phyloP scores from a whole-genome alignment of 2,888 invertebrate genomes.

The Pegoplata infirma region DNA sequence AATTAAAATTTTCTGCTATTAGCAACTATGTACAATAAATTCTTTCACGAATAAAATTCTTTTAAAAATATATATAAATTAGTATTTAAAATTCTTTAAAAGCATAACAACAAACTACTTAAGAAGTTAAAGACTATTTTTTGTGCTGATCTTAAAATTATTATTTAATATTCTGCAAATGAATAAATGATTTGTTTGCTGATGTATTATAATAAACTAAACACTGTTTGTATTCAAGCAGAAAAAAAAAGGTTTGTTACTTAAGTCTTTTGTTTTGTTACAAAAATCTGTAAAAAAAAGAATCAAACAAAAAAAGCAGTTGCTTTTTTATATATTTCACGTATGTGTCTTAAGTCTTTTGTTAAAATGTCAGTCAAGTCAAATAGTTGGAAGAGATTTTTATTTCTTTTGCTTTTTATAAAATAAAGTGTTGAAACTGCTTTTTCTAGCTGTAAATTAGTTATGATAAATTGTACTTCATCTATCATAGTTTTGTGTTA shows the following conservation, averaged over 20 bases:
- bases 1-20: no score
- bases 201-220: neutral
- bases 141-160: conserved; percentile 10
- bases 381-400: conserved; percentile 25
- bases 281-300: no score
- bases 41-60: no score
- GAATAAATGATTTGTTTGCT: conserved; percentile 16
- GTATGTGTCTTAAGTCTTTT: conserved; percentile 56
- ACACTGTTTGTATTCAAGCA: neutral
- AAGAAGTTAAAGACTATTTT: neutral
- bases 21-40: no score
- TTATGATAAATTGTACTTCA: conserved; percentile 52
- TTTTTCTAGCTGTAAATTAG: conserved; percentile 44
- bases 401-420: neutral
- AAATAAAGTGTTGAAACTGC: conserved; percentile 30
- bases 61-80: no score
- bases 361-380: conserved; percentile 28
- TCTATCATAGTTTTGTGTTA: conserved; percentile 36
- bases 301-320: neutral
- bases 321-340: conserved; percentile 9
- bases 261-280: conserved; percentile 42
- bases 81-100: no score
- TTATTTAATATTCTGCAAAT: conserved; percentile 35
- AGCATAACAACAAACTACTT: neutral
- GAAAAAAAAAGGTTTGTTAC: conserved; percentile 6